Base-by-base conservation (phyloP, 53 echinoderm and acorn worm species). In the Echinometra lucunter region DNA sequence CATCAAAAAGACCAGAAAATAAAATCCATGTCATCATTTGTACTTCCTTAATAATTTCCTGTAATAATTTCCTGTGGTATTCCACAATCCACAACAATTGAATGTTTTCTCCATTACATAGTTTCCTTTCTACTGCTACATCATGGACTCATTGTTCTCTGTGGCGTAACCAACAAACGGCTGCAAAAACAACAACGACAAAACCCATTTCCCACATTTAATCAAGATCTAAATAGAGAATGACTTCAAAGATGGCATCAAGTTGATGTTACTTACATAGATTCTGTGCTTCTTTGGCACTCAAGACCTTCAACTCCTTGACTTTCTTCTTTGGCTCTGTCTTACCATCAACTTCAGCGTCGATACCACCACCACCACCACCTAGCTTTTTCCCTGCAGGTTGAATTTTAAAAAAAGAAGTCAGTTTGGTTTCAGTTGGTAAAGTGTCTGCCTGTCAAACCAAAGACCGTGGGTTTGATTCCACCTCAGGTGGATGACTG, bases 261-360 rank as follows among this genome's bases (percentile, higher is more conserved):
- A n/a, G 58, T 17, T 58, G 58, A 78, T 40, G 37, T 6, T 80
- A 96, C 96, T 98, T 95, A 98, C 99, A 94, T 13, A 98, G 92
- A 95, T 98, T 98, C 91, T 98, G 99, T 45, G 97, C 96, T 44
- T 97, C 94, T 81, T 98, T 98, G 69, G 94, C 95, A 88, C 97
- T 97, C 37, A 98, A 92, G 23, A 98, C 97, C 93, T 97, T 97
- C 45, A 97, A 94, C 80, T 96, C 96, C 74, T 98, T 98, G 53
- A 66, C 94, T 56, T 97, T 98, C 91, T 98, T 98, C 97, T 97
- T 98, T 17, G 96, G 27, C 17, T 91, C 88, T 37, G 72, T 75
- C 25, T 49, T 85, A 11, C 88, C 92, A 19, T 92, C 93, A 2
- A 57, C 47, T 2, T 82, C 66, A 15, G 90, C 91, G 28, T 96